Base-by-base conservation (phyloP, 2,113 vertebrate genomes). In the Oceanites oceanicus region DNA sequence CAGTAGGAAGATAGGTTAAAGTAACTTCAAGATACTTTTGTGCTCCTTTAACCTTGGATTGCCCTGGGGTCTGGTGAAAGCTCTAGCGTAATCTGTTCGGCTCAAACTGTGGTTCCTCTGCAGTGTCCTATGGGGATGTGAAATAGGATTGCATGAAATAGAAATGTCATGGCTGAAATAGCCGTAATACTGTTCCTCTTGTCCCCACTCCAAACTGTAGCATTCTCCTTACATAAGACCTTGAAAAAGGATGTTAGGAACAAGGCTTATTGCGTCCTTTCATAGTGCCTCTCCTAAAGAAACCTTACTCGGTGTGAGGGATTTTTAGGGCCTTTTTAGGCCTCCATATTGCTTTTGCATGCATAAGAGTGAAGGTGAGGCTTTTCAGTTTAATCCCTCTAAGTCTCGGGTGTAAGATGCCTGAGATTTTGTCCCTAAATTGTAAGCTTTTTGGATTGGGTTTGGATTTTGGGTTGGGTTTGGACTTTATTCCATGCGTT, bases 71-170 rank as follows among this genome's bases (percentile, higher is more conserved):
- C 58, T 84, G 34, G 29, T 77, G 82, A 90, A 84, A 84, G 47
- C 72, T 92, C 38, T 73, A 7, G 38, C 5, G 4, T 94, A 75
- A 95, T 96, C 92, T 90, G 13, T 76, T 92, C 63, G 67, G 50
- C 62, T 94, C 76, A 67, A 47, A 56, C 36, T 75, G 47, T 91
- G 44, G 26, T 67, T 92, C 73, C 40, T 92, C 70, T 52, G 73
- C 65, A 44, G 52, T 72, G 76, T 96, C 95, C 94, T 78, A 7
- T 32, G 89, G 94, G 93, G 56, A 94, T 91, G 73, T 59, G 84
- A 84, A 96, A 95, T 78, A 95, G 61, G 26, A 92, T 92, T 91
- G 93, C 83, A 91, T 92, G 86, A 95, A 96, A 96, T 94, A 89
- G 87, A 75, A 95, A 88, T 95, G 93, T 95, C 96, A 94, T 95